Base-by-base conservation (phyloP, 2,113 vertebrate species). In the Anarhynchus alexandrinus region DNA sequence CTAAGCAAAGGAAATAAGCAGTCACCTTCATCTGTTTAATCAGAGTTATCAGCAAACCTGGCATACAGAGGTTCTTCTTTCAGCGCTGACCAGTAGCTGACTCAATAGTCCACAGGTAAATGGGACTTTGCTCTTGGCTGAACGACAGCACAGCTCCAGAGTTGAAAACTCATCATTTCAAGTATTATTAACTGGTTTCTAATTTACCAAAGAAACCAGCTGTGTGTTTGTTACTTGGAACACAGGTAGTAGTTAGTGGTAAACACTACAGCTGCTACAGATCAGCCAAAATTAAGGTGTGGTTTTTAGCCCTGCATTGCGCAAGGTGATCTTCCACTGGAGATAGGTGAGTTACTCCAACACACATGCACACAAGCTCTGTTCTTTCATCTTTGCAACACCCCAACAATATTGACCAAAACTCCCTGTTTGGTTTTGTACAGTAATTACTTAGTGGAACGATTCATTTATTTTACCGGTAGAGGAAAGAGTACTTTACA, bases 1-100 rank as follows among this genome's bases (percentile, higher is more conserved):
- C 89, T 87, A 95, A 95, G 93, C 91, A 65, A 47, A 95, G 93
- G 91, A 96, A 95, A 82, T 30, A 40, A 94, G 91, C 64, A 90
- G 81, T 17, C 82, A 66, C 58, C 78, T 77, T 77, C 64, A 85
- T 73, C 66, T 86, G 69, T 42, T 67, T 84, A 45, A 95, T 93
- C 86, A 78, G 79, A 47, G 77, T 29, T 86, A 94, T 90, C 94
- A 95, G 94, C 89, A 95, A 55, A 55, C 42, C 52, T 40, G 32
- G 72, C n/a, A 82, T 11, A 64, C 29, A 14, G 71, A 87, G 61
- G 45, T 40, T 19, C n/a, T 49, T 18, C 81, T 70, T 74, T 77
- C 17, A 66, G 77, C 2, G 1, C 4, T 88, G 95, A 95, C 94
- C 94, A 97, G 85, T 5, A 91, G 86, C 80, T 97, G 96, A 94